phyloP scores from a whole-genome alignment of 2,797 vertebrate genomes.

The Pseudochirops corinnae region DNA sequence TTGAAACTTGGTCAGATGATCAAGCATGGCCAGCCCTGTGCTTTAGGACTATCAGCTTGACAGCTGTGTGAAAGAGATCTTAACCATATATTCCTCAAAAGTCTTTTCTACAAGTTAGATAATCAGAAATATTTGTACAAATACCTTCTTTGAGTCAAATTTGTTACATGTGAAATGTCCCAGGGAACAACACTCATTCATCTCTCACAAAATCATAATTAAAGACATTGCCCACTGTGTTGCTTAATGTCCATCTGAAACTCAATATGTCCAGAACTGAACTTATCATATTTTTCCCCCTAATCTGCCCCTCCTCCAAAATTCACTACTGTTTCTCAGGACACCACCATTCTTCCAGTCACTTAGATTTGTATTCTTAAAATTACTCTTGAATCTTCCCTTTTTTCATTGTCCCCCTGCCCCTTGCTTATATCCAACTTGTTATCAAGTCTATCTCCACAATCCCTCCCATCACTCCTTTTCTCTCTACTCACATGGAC shows the following conservation, averaged over 20 bases:
- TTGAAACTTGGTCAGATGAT: not conserved
- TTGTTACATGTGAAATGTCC: not conserved
- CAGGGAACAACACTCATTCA: not conserved
- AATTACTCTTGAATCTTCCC: not conserved
- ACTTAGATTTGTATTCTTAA: not conserved
- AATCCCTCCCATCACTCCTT: not conserved
- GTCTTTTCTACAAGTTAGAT: not conserved
- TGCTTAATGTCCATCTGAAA: not conserved
- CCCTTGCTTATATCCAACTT: not conserved
- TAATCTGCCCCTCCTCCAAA: not conserved
- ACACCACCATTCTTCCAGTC: not conserved
- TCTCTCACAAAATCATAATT: not conserved
- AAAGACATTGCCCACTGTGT: not conserved
- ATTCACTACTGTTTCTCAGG: not conserved
- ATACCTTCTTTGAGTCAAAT: not conserved
- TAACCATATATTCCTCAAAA: not conserved
- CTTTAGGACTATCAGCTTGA: not conserved
- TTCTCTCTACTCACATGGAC: not conserved
- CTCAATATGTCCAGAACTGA: not conserved
- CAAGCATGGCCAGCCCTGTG: not conserved
- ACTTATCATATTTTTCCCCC: not conserved
- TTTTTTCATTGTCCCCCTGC: not conserved
- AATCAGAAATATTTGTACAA: not conserved
- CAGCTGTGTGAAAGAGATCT: not conserved
- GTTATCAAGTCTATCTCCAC: not conserved